Conservation (phyloP, 2,797 vertebrate species). For the Clarias platycephalus region DNA sequence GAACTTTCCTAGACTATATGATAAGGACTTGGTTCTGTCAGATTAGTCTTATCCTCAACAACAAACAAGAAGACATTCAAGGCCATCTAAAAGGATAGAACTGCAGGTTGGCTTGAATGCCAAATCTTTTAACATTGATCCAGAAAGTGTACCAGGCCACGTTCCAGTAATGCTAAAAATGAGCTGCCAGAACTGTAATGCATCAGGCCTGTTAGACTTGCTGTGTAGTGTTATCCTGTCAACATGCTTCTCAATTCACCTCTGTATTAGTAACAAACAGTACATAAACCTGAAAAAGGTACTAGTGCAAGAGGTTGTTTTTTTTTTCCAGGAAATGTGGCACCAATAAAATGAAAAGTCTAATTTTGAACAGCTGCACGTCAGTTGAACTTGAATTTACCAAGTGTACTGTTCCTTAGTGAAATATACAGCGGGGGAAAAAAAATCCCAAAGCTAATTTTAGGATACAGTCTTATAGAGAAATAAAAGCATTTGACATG, state of each 20-base stretch:
- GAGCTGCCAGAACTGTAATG: constrained; percentile 16
- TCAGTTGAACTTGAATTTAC: not conserved
- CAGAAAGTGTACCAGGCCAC: not conserved
- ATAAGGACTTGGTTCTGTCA: not conserved
- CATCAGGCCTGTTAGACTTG: constrained; percentile 6
- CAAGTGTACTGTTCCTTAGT: not conserved
- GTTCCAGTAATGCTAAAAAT: constrained; percentile 9
- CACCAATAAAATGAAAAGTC: not conserved
- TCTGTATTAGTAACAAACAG: not conserved
- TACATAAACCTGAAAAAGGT: not conserved
- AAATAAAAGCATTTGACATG: not conserved
- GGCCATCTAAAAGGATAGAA: not conserved
- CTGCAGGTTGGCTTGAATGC: not conserved
- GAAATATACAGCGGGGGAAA: not conserved
- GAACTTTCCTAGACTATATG: not conserved
- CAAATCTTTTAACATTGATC: not conserved
- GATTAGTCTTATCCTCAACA: not conserved
- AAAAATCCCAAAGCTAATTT: not conserved
- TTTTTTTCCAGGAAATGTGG: not conserved
- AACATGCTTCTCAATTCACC: not conserved
- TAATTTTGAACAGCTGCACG: not conserved
- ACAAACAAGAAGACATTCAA: not conserved
- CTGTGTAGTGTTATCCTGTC: not conserved
- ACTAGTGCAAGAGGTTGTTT: not conserved
- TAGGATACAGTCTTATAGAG: not conserved